Evolutionary conservation across 2,113 vertebrate species (phyloP).

Genomic region (Rhinopithecus roxellana): DNA sequence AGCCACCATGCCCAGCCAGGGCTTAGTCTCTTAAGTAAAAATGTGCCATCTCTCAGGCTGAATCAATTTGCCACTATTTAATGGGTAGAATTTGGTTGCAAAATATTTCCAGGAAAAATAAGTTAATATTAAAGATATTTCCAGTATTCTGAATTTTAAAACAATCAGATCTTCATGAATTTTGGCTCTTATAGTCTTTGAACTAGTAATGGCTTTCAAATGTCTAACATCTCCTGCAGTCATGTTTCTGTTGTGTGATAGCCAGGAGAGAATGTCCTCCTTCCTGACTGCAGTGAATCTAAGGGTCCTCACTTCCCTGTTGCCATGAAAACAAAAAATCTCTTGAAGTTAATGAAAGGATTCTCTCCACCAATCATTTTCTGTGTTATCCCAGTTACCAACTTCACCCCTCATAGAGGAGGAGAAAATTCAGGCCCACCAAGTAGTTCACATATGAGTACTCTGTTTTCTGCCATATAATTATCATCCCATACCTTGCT

Average conservation of each 20-base stretch:
- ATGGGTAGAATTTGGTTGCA: neutral
- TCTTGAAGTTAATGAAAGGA: neutral
- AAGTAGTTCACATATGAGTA: neutral
- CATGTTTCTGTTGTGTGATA: neutral
- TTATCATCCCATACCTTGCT: neutral
- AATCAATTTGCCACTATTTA: neutral
- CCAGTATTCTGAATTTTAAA: neutral
- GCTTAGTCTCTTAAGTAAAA: neutral
- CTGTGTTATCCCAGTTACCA: neutral
- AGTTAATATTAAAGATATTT: neutral
- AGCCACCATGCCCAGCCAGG: too few relatives aligned
- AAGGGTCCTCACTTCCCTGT: neutral
- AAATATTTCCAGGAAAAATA: constrained; percentile 34
- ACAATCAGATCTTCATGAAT: neutral
- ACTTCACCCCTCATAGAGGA: neutral
- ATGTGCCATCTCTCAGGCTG: neutral
- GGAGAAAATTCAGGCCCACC: neutral
- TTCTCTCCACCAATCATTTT: neutral
- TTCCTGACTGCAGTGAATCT: neutral
- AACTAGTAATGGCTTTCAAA: neutral
- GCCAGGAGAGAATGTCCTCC: neutral
- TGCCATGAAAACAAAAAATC: neutral
- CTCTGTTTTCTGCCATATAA: neutral
- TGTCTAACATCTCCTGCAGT: neutral
- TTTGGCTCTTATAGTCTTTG: neutral